These are phyloP conservation scores for Pheucticus melanocephalus DNA, from an alignment of 2,113 vertebrate genomes.

Conservation along the genomic window DNA sequence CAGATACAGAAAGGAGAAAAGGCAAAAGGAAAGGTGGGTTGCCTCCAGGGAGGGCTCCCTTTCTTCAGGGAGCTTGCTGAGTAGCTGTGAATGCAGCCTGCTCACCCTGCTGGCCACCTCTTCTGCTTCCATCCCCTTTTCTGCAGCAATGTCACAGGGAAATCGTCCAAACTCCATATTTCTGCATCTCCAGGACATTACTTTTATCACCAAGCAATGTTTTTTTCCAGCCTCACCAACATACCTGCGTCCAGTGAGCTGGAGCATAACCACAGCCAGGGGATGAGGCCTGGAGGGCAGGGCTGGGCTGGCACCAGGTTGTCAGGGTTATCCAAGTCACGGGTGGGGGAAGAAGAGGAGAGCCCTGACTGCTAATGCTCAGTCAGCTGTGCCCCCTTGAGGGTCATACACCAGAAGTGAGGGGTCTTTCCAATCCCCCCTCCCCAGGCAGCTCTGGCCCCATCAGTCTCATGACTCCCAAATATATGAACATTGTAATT, in stretches of 20 bases:
- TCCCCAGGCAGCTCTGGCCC: background rate
- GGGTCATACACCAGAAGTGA: background rate
- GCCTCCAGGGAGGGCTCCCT: background rate
- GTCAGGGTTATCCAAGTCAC: background rate
- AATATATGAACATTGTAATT: background rate
- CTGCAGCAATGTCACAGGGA: background rate
- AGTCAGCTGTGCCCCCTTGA: background rate
- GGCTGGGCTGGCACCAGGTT: background rate
- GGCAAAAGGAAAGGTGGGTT: background rate
- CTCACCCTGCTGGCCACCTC: background rate
- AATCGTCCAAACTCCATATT: background rate
- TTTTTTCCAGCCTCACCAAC: background rate
- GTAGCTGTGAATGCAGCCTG: background rate
- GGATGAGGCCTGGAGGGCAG: background rate
- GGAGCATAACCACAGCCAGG: background rate
- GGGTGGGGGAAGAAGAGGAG: background rate
- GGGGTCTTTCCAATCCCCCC: background rate
- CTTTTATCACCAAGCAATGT: background rate
- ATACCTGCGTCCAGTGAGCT: background rate
- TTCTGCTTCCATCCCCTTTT: background rate
- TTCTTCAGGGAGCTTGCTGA: background rate
- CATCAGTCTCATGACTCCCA: background rate
- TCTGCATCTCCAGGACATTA: background rate
- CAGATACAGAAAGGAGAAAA: background rate
- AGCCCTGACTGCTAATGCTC: background rate